Percentiles rank a stretch among this genome's conserved stretches.
Conservation (phyloP, 1,140 invertebrate species). For the Coboldia fuscipes region DNA sequence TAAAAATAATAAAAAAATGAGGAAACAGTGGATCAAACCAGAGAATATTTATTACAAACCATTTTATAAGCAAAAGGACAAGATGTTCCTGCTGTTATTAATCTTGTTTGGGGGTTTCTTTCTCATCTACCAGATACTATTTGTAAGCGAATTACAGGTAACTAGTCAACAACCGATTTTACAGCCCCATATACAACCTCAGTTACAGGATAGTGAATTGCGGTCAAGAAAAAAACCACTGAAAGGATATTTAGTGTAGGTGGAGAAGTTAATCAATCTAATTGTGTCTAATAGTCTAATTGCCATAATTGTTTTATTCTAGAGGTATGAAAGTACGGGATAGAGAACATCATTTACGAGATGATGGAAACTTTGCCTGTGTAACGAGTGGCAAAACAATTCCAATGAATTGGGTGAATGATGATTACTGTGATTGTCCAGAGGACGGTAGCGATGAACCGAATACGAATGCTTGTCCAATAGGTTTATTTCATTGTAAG, state of each 20-base stretch:
- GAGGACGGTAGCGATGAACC: constrained; percentile 75
- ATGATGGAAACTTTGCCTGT: constrained; percentile 15
- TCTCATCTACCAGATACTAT: constrained; percentile 18
- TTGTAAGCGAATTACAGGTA: constrained; percentile 16
- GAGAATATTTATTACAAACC: constrained; percentile 21
- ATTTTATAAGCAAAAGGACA: constrained; percentile 20
- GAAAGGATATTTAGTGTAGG: neutral
- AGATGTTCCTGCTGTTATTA: constrained; percentile 15
- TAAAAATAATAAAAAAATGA: too few species aligned
- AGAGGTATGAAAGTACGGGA: constrained; percentile 19
- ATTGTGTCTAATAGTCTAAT: neutral
- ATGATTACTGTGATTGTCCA: constrained; percentile 85
- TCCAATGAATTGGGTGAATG: constrained; percentile 48
- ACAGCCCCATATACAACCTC: neutral
- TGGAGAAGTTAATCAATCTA: neutral
- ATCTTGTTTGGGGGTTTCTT: constrained; percentile 18
- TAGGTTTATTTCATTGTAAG: constrained; percentile 64
- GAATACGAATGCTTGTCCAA: constrained; percentile 67
- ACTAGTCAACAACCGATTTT: constrained; percentile 6
- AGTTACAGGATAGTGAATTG: neutral
- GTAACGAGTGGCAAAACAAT: constrained; percentile 11
- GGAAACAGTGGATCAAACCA: constrained; percentile 19
- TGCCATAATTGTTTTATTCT: neutral
- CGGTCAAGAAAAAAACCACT: neutral
- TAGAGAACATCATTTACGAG: constrained; percentile 17